Evolutionary conservation across 1,140 invertebrate genomes (phyloP), one percentile per base, ranked within the genome.

Genomic region (Tetragnatha versicolor): DNA sequence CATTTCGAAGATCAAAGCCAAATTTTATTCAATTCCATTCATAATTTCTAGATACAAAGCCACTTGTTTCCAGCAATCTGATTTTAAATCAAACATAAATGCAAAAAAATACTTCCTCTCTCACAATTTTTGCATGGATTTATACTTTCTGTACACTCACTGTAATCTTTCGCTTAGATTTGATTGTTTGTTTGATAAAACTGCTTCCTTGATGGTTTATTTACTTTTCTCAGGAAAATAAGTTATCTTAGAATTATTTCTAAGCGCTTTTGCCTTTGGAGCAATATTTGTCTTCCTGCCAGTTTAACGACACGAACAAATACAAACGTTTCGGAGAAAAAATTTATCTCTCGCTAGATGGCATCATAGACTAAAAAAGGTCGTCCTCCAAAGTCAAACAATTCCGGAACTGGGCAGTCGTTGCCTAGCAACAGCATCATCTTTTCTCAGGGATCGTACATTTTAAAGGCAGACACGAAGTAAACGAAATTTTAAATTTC

Each of bases 381-480:
- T 9, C 37, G 7, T 25, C 17, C 22, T 65, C 20, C 20, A 45
- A 65, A 65, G 35, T 65, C 39, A 65, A 65, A 65, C 61, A 65
- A 58, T 65, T 39, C 61, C 20, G 35, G 37, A 65, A 65, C 6
- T 20, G 29, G 33, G 27, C 68, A 55, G 47, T 35, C 20, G 68
- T 70, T 55, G 68, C 68, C 27, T 25, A 42, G 68, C 68, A 70
- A 70, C 68, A 31, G 49, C 33, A 70, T 55, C 68, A 70, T 35
- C 68, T 70, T n/a, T 70, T n/a, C 22, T 58, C 25, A 70, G 68
- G 20, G 20, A 70, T 55, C 55, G 68, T 37, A 39, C 55, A 49
- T 27, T 37, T 25, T 70, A 47, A 55, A 55, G 49, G 17, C 49
- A 14, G 35, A 25, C n/a, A n/a, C n/a, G n/a, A n/a, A n/a, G n/a